phyloP scores from a whole-genome alignment of 2,797 vertebrate genomes.

The Danio aesculapii region DNA sequence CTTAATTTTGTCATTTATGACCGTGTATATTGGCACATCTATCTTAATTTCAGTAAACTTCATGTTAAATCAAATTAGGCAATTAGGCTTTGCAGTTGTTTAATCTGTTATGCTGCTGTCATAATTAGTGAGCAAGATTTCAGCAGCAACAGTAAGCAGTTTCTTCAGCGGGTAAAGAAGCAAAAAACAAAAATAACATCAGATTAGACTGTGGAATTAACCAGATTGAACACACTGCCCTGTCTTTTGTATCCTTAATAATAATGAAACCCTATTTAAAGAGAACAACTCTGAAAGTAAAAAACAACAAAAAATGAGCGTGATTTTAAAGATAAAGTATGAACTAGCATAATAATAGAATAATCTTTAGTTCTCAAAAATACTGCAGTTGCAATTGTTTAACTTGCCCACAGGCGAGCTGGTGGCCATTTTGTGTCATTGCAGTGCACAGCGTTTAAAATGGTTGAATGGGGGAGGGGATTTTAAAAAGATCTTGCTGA shows the following conservation, averaged over 20 bases:
- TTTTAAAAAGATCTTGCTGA: conserved; percentile 17
- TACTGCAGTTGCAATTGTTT: conserved; percentile 12
- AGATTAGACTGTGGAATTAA: conserved; percentile 13
- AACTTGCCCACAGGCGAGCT: conserved; percentile 46
- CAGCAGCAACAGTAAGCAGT: background rate
- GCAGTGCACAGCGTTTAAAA: conserved; percentile 65
- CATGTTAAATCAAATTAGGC: background rate
- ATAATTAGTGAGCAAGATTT: background rate
- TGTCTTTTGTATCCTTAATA: background rate
- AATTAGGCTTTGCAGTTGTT: background rate
- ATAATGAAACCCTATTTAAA: background rate
- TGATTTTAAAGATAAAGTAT: background rate
- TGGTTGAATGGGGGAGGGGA: conserved; percentile 24
- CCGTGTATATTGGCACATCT: background rate
- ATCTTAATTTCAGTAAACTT: background rate
- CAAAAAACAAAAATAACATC: background rate
- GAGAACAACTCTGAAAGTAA: background rate
- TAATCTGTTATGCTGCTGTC: background rate
- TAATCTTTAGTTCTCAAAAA: background rate
- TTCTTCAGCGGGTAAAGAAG: background rate
- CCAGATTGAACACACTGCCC: background rate
- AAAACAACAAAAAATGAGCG: background rate
- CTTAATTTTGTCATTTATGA: background rate
- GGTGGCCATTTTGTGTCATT: conserved; percentile 79
- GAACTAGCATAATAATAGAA: background rate